phyloP scores from a whole-genome alignment of 2,113 vertebrate genomes.

The Corvus cornix region DNA sequence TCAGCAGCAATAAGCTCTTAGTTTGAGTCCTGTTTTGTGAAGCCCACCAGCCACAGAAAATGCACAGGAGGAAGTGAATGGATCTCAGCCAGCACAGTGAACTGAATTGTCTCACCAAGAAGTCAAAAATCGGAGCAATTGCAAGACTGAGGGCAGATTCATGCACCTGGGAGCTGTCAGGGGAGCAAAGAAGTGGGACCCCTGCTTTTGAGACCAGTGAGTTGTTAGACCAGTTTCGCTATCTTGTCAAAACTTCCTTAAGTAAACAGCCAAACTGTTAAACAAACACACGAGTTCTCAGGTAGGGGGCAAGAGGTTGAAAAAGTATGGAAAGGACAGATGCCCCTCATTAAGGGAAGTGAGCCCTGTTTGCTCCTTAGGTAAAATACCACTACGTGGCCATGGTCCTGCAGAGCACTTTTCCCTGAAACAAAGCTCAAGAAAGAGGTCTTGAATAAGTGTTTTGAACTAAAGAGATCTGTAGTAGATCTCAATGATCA shows the following conservation, averaged over 20 bases:
- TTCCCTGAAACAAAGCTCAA: neutral
- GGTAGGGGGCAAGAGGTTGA: neutral
- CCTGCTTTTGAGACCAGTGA: neutral
- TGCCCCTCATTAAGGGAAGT: neutral
- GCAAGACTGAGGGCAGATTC: neutral
- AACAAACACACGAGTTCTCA: neutral
- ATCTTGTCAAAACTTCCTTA: conserved; percentile 10
- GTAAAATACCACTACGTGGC: neutral
- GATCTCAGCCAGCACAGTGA: neutral
- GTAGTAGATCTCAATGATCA: neutral
- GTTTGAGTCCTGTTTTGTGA: neutral
- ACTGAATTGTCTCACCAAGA: neutral
- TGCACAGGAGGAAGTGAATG: neutral
- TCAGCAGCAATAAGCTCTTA: neutral
- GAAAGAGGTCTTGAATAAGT: neutral
- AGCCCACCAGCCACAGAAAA: neutral
- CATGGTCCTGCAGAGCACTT: neutral
- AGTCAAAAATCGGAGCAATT: neutral
- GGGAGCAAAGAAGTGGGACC: neutral
- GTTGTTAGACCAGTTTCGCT: neutral
- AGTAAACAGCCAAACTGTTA: neutral
- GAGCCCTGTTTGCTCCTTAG: neutral
- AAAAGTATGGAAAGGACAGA: neutral
- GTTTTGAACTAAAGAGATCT: neutral
- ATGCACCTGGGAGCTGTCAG: neutral